Evolutionary conservation across 2,797 vertebrate genomes (phyloP).

Genomic region (Rhinella marina): DNA sequence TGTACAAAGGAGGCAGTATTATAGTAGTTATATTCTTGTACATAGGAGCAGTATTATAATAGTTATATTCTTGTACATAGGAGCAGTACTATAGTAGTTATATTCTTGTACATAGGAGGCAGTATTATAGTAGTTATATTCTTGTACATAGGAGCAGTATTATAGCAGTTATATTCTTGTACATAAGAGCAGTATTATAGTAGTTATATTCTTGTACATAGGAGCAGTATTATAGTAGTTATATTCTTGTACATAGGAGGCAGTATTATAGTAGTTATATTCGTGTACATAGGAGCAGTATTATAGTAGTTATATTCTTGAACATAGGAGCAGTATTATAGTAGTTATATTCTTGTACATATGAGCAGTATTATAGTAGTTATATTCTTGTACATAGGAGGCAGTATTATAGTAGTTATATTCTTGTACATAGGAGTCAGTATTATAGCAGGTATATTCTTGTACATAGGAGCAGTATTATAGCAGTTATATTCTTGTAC

Average conservation of each 20-base stretch:
- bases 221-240: constrained; percentile 9
- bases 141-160: background rate
- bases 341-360: constrained; percentile 6
- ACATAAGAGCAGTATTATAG: constrained; percentile 2
- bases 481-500: constrained; percentile 4
- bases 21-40: background rate
- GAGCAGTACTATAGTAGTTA: background rate
- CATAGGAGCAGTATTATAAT: background rate
- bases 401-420: constrained; percentile 13
- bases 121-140: constrained; percentile 7
- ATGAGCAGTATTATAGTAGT: constrained; percentile 3
- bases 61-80: constrained; percentile 6
- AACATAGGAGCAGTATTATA: background rate
- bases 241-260: background rate
- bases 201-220: background rate
- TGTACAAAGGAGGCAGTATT: background rate
- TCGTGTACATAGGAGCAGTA: background rate
- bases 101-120: background rate
- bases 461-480: background rate
- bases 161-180: constrained; percentile 1
- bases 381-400: constrained; percentile 8
- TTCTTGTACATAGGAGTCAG: background rate
- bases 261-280: constrained; percentile 17
- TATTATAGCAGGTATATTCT: constrained; percentile 4
- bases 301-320: constrained; percentile 8